Base-by-base conservation (phyloP, 1,140 invertebrate species). In the Artemia franciscana region DNA sequence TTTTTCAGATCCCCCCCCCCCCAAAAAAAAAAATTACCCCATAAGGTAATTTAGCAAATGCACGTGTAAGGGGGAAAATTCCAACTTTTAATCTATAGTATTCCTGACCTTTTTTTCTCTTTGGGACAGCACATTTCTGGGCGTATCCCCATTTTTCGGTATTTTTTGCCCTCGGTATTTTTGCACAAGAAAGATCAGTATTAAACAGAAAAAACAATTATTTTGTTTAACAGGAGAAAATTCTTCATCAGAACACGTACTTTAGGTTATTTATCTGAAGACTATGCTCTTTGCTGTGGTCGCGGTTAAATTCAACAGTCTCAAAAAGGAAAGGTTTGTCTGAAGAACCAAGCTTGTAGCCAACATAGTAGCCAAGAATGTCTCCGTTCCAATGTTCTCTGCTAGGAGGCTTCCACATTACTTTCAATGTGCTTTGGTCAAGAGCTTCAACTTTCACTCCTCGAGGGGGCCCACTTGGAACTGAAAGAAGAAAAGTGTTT, bases 311-410 rank as follows among this genome's bases (percentile, higher is more conserved):
- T 71, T 92, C 88, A 12, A 92, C 86, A 59, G 88, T 92, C 74
- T 92, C 88, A 70, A 89, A 93, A 62, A 91, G 80, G 70, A 86
- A 92, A 0, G 85, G 85, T 67, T 91, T 90, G 71, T 93, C 91
- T 67, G 83, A 87, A 65, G 83, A 85, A 1, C 82, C 84, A n/a
- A 87, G 76, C 77, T 87, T 86, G 72, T 91, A 91, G 26, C 89
- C 90, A 65, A 91, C 85, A 60, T 73, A 73, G 60, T 73, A 74
- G 15, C 74, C 74, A 60, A 70, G 70, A 67, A 94, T 87, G 75
- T 91, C 87, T 24, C 90, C 90, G 69, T 94, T 93, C 88, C 88
- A 93, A 68, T 88, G 84, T 65, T 89, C 84, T 58, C 84, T 80
- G 67, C 82, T 77, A 62, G 91, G 89, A 66, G 88, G 86, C 74